These are phyloP conservation scores for Dendroctonus ponderosae DNA, from an alignment of 1,140 invertebrate species.

Conservation along the genomic window DNA sequence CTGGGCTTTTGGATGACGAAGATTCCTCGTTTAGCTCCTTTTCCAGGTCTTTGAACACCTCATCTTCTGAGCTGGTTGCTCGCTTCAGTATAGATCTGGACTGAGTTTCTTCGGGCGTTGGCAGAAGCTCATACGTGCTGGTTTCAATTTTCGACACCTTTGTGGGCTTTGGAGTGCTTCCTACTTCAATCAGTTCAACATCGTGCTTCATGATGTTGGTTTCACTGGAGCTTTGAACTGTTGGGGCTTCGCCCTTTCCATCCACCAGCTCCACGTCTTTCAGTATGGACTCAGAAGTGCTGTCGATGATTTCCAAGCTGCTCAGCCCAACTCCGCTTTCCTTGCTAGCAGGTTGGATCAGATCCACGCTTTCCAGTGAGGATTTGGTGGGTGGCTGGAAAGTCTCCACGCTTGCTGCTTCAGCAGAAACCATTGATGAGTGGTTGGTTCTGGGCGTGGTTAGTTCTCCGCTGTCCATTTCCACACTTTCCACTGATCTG, in stretches of 20 bases:
- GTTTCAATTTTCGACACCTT: conserved; percentile 21
- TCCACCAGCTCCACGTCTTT: conserved; percentile 23
- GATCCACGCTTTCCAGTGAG: conserved; percentile 30
- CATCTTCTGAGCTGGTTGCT: conserved; percentile 27
- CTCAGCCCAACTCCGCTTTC: conserved; percentile 17
- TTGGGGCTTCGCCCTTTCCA: background rate
- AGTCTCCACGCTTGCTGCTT: conserved; percentile 43
- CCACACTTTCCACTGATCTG: conserved; percentile 43
- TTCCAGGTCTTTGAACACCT: conserved; percentile 42
- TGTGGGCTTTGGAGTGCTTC: conserved; percentile 32
- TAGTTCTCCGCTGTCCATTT: conserved; percentile 44
- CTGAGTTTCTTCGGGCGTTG: conserved; percentile 32
- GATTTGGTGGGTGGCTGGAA: background rate
- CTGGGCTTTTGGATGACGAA: conserved; percentile 6
- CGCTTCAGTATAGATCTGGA: conserved; percentile 33
- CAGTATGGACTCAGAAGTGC: background rate
- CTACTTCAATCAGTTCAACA: conserved; percentile 33
- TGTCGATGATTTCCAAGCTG: conserved; percentile 17
- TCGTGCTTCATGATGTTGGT: conserved; percentile 2
- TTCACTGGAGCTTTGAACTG: conserved; percentile 16
- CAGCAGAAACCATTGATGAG: conserved; percentile 34
- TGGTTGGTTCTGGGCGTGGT: conserved; percentile 37
- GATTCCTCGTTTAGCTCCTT: conserved; percentile 35
- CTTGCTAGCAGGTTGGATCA: conserved; percentile 15
- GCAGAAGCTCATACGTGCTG: conserved; percentile 24